These are phyloP conservation scores for Aspiorhynchus laticeps DNA, from an alignment of 2,113 vertebrate species.

Conservation along the genomic window DNA sequence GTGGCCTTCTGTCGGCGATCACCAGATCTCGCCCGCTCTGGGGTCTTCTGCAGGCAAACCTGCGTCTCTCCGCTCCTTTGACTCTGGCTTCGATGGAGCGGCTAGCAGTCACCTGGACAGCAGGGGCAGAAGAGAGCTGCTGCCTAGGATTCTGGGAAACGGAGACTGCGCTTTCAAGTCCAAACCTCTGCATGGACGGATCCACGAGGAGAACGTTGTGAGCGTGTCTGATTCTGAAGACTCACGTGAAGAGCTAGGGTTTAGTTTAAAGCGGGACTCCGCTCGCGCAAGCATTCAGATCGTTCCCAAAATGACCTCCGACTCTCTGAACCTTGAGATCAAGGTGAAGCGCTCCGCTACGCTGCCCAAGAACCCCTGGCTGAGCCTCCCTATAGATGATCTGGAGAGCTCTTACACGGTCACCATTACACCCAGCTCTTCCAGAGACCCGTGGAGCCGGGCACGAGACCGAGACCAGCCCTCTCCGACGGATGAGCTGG, in stretches of 20 bases:
- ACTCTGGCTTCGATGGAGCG: constrained; percentile 74
- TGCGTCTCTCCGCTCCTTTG: constrained; percentile 69
- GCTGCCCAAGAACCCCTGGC: constrained; percentile 72
- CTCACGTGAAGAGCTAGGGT: constrained; percentile 39
- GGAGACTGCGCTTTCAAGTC: constrained; percentile 34
- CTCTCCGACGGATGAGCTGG: constrained; percentile 6
- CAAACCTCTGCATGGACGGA: constrained; percentile 3
- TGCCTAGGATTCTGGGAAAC: background rate
- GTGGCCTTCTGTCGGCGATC: background rate
- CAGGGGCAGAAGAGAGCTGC: constrained; percentile 44
- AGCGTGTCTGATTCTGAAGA: constrained; percentile 56
- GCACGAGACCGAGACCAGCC: constrained; percentile 42
- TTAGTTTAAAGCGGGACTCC: constrained; percentile 41
- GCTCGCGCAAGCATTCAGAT: constrained; percentile 63
- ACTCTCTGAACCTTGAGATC: constrained; percentile 71
- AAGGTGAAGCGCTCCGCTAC: constrained; percentile 66
- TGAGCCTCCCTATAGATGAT: constrained; percentile 72
- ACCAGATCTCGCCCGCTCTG: background rate
- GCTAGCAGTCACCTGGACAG: constrained; percentile 60
- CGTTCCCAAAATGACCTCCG: constrained; percentile 57
- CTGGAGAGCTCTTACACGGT: constrained; percentile 72
- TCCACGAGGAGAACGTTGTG: constrained; percentile 50
- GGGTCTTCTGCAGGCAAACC: constrained; percentile 51
- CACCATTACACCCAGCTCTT: constrained; percentile 64
- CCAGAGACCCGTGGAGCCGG: background rate